Conservation (phyloP, 1,140 invertebrate species). For the Rhagoletis zephyria region DNA sequence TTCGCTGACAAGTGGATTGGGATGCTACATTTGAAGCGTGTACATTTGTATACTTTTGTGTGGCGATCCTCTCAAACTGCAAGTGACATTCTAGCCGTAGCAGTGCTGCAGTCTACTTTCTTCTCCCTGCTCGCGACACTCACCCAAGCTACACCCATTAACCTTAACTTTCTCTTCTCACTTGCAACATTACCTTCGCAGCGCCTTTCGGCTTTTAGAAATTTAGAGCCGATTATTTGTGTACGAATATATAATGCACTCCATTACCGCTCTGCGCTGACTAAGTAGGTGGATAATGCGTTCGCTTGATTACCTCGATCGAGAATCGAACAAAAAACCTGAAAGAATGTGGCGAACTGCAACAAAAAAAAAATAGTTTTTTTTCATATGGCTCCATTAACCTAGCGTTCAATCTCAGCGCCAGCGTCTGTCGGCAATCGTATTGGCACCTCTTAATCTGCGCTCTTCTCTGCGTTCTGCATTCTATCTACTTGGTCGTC, state of each 20-base stretch:
- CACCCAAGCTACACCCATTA: background rate
- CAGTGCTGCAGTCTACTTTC: background rate
- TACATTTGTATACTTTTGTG: background rate
- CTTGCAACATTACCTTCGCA: slow-evolving; percentile 12
- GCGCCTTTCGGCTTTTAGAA: slow-evolving; percentile 38
- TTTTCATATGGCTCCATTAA: background rate
- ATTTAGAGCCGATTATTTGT: slow-evolving; percentile 12
- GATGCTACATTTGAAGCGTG: background rate
- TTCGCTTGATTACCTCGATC: slow-evolving; percentile 3
- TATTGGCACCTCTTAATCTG: slow-evolving; percentile 49
- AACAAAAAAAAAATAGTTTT: background rate
- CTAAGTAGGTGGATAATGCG: slow-evolving; percentile 55
- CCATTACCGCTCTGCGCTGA: slow-evolving; percentile 1
- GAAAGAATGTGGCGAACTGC: background rate
- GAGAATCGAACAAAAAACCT: background rate
- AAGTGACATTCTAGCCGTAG: slow-evolving; percentile 16
- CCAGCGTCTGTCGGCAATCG: background rate
- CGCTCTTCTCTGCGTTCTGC: background rate
- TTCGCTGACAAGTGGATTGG: slow-evolving; percentile 42
- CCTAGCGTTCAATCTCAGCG: background rate
- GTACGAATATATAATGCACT: slow-evolving; percentile 30
- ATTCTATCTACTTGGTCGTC: background rate
- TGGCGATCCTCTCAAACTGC: background rate
- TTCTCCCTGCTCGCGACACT: background rate
- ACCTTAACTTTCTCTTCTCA: background rate